Conservation (phyloP, 2,113 vertebrate genomes). For the Crypturellus undulatus region DNA sequence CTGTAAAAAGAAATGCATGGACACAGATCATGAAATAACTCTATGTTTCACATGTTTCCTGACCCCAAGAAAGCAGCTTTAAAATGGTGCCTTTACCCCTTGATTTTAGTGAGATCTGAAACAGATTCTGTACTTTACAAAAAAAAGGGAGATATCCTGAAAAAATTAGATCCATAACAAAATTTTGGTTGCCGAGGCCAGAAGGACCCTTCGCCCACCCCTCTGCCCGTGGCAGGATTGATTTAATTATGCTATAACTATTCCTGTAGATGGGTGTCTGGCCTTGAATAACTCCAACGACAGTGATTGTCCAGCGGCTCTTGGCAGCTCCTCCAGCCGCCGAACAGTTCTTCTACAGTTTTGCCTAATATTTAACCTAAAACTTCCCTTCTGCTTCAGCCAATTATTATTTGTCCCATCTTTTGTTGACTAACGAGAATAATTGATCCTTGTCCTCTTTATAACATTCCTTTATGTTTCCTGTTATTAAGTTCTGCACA, state of each 20-base stretch:
- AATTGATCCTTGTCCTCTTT: slow-evolving; percentile 74
- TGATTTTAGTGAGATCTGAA: neutral
- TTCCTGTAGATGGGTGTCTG: slow-evolving; percentile 66
- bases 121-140: neutral
- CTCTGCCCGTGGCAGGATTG: slow-evolving; percentile 62
- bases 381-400: slow-evolving; percentile 69
- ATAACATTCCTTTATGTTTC: slow-evolving; percentile 68
- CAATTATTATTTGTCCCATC: slow-evolving; percentile 73
- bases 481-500: neutral
- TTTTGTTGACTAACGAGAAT: slow-evolving; percentile 75
- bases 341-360: slow-evolving; percentile 63
- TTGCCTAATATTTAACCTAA: slow-evolving; percentile 76
- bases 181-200: slow-evolving; percentile 22
- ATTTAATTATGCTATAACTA: slow-evolving; percentile 78
- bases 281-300: slow-evolving; percentile 50
- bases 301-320: slow-evolving; percentile 46
- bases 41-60: slow-evolving; percentile 17
- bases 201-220: slow-evolving; percentile 55
- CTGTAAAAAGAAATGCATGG: slow-evolving; percentile 28
- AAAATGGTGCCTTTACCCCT: neutral
- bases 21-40: slow-evolving; percentile 32
- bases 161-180: slow-evolving; percentile 24
- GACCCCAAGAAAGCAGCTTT: neutral
- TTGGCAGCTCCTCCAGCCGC: slow-evolving; percentile 67
- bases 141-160: neutral